Evolutionary conservation across 2,113 vertebrate species (phyloP), one percentile per base, ranked within the genome.

Genomic region (Megaleporinus macrocephalus): DNA sequence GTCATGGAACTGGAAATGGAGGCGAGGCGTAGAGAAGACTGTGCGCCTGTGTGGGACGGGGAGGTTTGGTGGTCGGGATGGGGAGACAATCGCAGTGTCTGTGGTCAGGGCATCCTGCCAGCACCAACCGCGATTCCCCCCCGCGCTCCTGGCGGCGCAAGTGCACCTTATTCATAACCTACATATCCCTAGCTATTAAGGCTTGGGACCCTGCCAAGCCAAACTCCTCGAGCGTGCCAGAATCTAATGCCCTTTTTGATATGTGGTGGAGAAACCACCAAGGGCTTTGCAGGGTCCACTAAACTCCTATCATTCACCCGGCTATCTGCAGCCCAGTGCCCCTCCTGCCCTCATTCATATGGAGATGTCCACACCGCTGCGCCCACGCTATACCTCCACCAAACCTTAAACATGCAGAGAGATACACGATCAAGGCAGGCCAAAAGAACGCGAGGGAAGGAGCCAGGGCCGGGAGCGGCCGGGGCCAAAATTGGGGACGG

Each of bases 221-320:
- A 92, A 94, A 93, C 93, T 93, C 89, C 86, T 90, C 89, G 88
- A 92, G 91, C 92, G 91, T 92, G 93, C 92, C 92, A 90, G 87
- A 89, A 90, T 89, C 91, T 92, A 93, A 92, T 92, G 90, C 92
- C 91, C 90, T 90, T 88, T 92, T 90, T 91, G 92, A 94, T 92
- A 92, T 92, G 93, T 91, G 88, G 91, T 89, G 84, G 87, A 88
- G 90, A 92, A 93, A 89, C 88, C 91, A 90, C 88, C 87, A 88
- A 89, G 90, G 85, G 57, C 88, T 91, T 90, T 76, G 68, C 90
- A 82, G 91, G 92, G 91, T 92, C 90, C 89, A 91, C 93, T 93
- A 93, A 93, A 91, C 92, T 90, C 85, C 90, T 90, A 94, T 94
- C 92, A 91, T 89, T 95, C 92, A 92, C 87, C 87, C 33, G 80